Conservation (phyloP, 2,797 vertebrate genomes). For the Spinus olivaceus region DNA sequence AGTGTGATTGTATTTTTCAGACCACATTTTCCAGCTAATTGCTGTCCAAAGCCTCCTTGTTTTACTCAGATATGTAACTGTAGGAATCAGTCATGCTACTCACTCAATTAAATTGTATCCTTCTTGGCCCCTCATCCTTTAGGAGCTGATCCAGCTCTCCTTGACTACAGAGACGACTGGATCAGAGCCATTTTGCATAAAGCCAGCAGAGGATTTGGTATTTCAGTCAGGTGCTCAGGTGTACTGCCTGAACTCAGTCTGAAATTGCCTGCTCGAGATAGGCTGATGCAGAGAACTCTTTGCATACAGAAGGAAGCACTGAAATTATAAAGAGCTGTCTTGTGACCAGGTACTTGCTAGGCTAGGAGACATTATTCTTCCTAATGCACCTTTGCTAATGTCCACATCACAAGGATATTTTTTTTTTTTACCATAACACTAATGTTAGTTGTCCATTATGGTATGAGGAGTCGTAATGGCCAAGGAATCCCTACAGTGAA, state of each 20-base stretch:
- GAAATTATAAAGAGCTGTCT: slow-evolving; percentile 18
- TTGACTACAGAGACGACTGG: background rate
- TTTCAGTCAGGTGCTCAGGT: slow-evolving; percentile 49
- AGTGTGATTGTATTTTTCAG: background rate
- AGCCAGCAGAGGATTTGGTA: background rate
- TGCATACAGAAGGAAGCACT: slow-evolving; percentile 13
- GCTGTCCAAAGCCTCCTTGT: slow-evolving; percentile 35
- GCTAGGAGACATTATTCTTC: slow-evolving; percentile 38
- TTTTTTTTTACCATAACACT: slow-evolving; percentile 25
- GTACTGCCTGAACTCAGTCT: background rate
- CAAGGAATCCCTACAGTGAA: slow-evolving; percentile 48
- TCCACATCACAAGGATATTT: background rate
- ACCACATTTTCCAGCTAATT: slow-evolving; percentile 12
- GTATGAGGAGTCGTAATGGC: slow-evolving; percentile 26
- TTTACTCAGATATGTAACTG: slow-evolving; percentile 39
- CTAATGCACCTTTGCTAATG: slow-evolving; percentile 61
- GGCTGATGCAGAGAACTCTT: background rate
- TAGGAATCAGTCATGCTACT: slow-evolving; percentile 27
- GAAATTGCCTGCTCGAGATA: slow-evolving; percentile 17
- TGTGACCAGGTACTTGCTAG: background rate
- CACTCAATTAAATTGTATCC: slow-evolving; percentile 39
- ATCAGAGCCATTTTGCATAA: slow-evolving; percentile 35
- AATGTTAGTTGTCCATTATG: slow-evolving; percentile 50
- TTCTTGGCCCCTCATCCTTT: slow-evolving; percentile 24
- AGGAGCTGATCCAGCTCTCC: slow-evolving; percentile 43